Conservation (phyloP, 2,888 invertebrate species). For the Pseudococcus viburni region DNA sequence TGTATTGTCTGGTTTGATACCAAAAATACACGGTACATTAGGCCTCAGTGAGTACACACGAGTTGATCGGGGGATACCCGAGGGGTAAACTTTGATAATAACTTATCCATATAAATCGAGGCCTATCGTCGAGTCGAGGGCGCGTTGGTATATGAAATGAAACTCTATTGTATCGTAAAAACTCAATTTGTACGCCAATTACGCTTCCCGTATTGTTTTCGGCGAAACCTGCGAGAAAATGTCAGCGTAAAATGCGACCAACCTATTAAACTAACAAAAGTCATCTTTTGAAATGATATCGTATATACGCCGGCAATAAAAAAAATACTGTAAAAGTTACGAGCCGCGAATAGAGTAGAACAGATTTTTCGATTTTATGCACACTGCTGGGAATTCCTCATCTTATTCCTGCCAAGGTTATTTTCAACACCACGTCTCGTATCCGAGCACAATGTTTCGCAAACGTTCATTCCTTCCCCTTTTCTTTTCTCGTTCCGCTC, state of each 20-base stretch:
- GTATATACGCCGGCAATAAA: constrained; percentile 33
- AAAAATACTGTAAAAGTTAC: constrained; percentile 53
- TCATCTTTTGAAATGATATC: constrained; percentile 53
- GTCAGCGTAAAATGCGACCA: constrained; percentile 48
- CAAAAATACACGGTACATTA: not conserved
- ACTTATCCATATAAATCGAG: not conserved
- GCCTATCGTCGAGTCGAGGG: not conserved
- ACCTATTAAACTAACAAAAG: constrained; percentile 51
- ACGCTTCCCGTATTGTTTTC: constrained; percentile 31
- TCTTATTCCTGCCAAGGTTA: not conserved
- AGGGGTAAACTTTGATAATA: not conserved
- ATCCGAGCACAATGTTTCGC: not conserved
- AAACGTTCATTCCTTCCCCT: not conserved
- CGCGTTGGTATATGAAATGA: not conserved
- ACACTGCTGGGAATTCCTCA: constrained; percentile 45
- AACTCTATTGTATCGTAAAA: constrained; percentile 27
- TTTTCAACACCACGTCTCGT: not conserved
- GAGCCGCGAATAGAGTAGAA: constrained; percentile 50
- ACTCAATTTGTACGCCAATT: constrained; percentile 36
- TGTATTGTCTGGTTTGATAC: not conserved
- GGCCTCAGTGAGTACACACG: not conserved
- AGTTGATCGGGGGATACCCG: not conserved
- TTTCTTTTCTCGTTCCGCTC: not conserved
- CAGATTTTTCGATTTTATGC: constrained; percentile 52
- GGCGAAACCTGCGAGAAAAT: not conserved